These are phyloP conservation scores for Hippopotamus amphibius DNA, from an alignment of 2,113 vertebrate species.

Conservation along the genomic window DNA sequence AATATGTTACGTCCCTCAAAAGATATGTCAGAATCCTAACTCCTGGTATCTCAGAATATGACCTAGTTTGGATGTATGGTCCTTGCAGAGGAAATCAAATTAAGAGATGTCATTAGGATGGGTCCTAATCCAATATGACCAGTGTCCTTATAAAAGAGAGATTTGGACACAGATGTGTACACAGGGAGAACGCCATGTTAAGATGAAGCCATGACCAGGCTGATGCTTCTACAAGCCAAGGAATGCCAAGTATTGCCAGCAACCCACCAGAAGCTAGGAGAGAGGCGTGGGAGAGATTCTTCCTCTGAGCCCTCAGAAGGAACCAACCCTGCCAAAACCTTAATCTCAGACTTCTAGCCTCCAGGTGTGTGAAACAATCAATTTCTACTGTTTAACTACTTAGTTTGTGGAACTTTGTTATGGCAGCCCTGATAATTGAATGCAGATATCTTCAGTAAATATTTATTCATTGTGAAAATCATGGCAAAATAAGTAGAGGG, in stretches of 20 bases:
- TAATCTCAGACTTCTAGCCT: not conserved
- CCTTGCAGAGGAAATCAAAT: not conserved
- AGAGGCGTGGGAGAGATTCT: not conserved
- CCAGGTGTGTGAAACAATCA: not conserved
- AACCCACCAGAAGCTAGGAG: not conserved
- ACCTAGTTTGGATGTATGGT: not conserved
- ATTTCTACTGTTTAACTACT: not conserved
- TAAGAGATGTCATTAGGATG: not conserved
- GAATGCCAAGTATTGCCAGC: not conserved
- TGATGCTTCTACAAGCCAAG: not conserved
- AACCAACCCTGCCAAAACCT: not conserved
- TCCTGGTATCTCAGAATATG: not conserved
- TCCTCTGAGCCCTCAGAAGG: not conserved
- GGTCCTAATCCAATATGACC: not conserved
- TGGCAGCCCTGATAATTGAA: not conserved
- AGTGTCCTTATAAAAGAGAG: not conserved
- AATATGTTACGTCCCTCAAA: not conserved
- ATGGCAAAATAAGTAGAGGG: not conserved
- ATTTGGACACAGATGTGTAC: not conserved
- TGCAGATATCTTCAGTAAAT: not conserved
- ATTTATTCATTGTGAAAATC: conserved; percentile 43
- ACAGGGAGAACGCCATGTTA: not conserved
- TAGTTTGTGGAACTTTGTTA: not conserved
- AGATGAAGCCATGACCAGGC: not conserved
- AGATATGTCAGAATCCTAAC: not conserved